Conservation (phyloP, 2,113 vertebrate species). For the Macheiramphus alcinus region DNA sequence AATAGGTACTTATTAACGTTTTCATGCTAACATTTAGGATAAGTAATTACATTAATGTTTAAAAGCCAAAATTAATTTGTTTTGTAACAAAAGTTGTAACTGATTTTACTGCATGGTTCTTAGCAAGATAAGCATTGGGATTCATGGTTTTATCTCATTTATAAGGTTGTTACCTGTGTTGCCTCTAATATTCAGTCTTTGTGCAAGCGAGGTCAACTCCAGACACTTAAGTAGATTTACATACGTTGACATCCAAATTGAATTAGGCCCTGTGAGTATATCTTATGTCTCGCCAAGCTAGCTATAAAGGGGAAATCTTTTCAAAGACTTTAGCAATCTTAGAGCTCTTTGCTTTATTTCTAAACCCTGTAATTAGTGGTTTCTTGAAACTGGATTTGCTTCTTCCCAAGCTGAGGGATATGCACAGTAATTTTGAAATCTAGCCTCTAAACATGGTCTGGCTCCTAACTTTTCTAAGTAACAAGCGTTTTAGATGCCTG, state of each 20-base stretch:
- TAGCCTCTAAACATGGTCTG: not conserved
- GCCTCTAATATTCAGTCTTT: not conserved
- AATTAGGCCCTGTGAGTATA: not conserved
- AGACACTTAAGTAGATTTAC: not conserved
- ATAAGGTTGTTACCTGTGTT: not conserved
- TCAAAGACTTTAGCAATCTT: not conserved
- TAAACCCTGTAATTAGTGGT: slow-evolving; percentile 41
- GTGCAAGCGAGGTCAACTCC: not conserved
- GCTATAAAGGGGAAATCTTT: not conserved
- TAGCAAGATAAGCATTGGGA: not conserved
- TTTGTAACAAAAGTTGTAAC: not conserved
- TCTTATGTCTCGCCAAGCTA: not conserved
- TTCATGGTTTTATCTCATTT: not conserved
- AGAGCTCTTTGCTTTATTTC: slow-evolving; percentile 1
- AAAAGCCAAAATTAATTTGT: not conserved
- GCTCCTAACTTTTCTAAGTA: not conserved
- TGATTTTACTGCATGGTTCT: not conserved
- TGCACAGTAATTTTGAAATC: not conserved
- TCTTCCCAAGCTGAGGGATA: not conserved
- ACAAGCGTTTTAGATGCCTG: not conserved
- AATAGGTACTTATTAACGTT: not conserved
- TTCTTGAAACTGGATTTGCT: slow-evolving; percentile 44
- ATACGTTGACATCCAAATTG: not conserved
- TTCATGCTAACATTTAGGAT: not conserved
- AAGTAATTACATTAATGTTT: not conserved